Evolutionary conservation across 2,888 invertebrate species (phyloP).

Genomic region (Chaetogeoica ovagalla): DNA sequence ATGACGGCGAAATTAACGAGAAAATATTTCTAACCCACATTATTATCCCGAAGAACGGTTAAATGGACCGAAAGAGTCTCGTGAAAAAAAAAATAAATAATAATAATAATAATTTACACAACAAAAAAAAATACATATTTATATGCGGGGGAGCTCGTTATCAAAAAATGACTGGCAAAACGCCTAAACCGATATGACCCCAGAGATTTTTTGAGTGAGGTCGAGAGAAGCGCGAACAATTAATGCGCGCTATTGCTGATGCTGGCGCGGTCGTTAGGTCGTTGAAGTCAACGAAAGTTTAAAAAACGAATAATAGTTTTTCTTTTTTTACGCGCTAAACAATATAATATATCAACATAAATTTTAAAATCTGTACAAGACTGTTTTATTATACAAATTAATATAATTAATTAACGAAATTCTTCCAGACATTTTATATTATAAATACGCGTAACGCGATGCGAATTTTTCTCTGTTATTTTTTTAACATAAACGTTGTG

Average conservation of each 20-base stretch:
- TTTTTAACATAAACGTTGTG: no score
- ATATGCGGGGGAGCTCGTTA: conserved; percentile 50
- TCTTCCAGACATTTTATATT: not conserved
- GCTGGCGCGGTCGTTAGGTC: not conserved
- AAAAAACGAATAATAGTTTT: not conserved
- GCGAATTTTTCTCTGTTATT: no score
- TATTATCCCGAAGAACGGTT: not conserved
- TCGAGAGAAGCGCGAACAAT: conserved; percentile 19
- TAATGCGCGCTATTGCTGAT: not conserved
- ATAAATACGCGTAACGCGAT: no score
- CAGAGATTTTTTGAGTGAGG: conserved; percentile 29
- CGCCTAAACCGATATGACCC: conserved; percentile 53
- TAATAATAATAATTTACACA: conserved; percentile 13
- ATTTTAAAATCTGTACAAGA: not conserved
- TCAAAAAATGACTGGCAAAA: conserved; percentile 47
- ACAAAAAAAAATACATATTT: no score
- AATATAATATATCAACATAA: conserved; percentile 3
- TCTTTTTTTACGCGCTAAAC: not conserved
- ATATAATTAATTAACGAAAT: conserved; percentile 2
- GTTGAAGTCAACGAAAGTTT: conserved; percentile 24
- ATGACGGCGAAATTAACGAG: not conserved
- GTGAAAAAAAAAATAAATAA: not conserved
- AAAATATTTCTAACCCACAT: not conserved
- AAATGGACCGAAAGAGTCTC: conserved; percentile 23
- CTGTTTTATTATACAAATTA: not conserved